phyloP scores from a whole-genome alignment of 2,888 invertebrate genomes.

The Anthrax anthrax region DNA sequence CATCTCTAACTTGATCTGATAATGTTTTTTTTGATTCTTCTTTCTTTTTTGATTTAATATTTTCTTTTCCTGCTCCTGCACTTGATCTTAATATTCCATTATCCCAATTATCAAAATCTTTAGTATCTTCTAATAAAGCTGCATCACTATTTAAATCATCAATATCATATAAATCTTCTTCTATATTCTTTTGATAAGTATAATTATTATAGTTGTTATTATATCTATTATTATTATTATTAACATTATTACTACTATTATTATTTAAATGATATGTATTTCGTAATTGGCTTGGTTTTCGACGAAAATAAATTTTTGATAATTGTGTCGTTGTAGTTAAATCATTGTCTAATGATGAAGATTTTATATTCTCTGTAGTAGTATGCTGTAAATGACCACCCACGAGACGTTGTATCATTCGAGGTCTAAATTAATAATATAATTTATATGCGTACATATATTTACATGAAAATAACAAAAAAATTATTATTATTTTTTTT shows the following conservation, averaged over 20 bases:
- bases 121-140: slow-evolving; percentile 28
- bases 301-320: slow-evolving; percentile 15
- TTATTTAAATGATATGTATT: slow-evolving; percentile 12
- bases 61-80: slow-evolving; percentile 50
- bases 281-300: slow-evolving; percentile 17
- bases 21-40: slow-evolving; percentile 72
- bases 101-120: slow-evolving; percentile 40
- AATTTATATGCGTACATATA: no score
- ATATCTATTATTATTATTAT: not conserved
- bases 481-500: no score
- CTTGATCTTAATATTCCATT: slow-evolving; percentile 54
- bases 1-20: slow-evolving; percentile 80
- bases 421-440: slow-evolving; percentile 22
- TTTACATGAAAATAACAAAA: no score
- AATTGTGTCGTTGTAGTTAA: slow-evolving; percentile 14
- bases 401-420: slow-evolving; percentile 50
- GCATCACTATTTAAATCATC: slow-evolving; percentile 21
- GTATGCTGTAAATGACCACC: slow-evolving; percentile 47
- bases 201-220: not conserved
- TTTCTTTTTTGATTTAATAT: slow-evolving; percentile 27
- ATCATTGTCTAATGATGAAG: no score
- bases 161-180: not conserved
- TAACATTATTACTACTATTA: slow-evolving; percentile 1
- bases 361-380: slow-evolving; percentile 5
- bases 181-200: not conserved